Conservation (phyloP, 1,140 invertebrate genomes). For the Scaptomyza montana region DNA sequence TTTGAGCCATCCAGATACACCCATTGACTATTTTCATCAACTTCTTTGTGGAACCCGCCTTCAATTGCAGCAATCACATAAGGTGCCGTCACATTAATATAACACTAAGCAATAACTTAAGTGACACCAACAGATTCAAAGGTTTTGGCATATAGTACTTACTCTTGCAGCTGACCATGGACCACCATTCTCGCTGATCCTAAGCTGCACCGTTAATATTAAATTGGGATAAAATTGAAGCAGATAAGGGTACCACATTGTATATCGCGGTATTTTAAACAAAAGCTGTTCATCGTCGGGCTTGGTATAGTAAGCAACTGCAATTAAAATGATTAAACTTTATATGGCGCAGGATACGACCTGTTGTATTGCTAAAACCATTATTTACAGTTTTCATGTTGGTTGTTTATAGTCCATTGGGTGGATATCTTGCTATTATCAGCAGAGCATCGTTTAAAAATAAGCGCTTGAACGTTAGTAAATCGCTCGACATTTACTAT, state of each 20-base stretch:
- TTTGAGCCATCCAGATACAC: conserved; percentile 27
- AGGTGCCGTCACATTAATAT: conserved; percentile 19
- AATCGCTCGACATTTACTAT: conserved; percentile 13
- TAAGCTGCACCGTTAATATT: conserved; percentile 5
- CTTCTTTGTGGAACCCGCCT: conserved; percentile 23
- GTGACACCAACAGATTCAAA: background rate
- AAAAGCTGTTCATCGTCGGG: background rate
- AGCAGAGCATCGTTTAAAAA: conserved; percentile 10
- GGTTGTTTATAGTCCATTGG: conserved; percentile 12
- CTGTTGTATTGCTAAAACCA: too few species aligned
- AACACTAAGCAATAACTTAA: conserved; percentile 19
- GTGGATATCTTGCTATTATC: background rate
- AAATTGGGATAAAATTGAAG: conserved; percentile 3
- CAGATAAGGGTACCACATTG: conserved; percentile 1
- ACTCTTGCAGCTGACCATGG: conserved; percentile 12
- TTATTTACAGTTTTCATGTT: conserved; percentile 3
- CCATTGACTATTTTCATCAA: background rate
- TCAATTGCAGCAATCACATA: conserved; percentile 22
- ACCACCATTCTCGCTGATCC: background rate
- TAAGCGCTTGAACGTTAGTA: conserved; percentile 24
- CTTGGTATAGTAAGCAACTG: background rate
- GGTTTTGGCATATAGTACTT: background rate
- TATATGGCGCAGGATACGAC: background rate
- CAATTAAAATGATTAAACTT: background rate
- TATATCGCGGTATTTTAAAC: conserved; percentile 33